A percentile compares a stretch with the other conserved stretches of the same genome.
Evolutionary conservation across 2,113 vertebrate species (phyloP).

Genomic region (Euleptes europaea): DNA sequence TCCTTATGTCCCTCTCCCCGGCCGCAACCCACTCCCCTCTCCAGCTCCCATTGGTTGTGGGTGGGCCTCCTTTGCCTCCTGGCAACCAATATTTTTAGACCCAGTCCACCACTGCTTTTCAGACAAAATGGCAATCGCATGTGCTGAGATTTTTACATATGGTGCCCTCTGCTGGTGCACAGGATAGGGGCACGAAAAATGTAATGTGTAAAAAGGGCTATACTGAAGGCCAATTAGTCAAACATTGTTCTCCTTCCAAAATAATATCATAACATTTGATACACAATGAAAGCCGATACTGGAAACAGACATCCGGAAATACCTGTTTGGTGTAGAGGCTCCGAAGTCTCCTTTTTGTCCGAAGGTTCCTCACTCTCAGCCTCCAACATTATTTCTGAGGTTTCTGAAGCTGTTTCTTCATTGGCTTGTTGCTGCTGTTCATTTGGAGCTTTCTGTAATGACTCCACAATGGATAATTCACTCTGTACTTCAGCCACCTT

Average conservation of each 20-base stretch:
- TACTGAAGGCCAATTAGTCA: not conserved
- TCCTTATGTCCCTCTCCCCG: too few species aligned
- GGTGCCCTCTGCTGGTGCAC: too few species aligned
- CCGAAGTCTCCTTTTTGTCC: not conserved
- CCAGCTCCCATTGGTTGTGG: too few species aligned
- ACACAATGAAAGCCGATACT: not conserved
- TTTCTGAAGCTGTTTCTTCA: not conserved
- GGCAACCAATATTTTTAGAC: too few species aligned
- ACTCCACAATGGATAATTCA: not conserved
- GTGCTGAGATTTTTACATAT: too few species aligned
- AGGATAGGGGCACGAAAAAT: too few species aligned
- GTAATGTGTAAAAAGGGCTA: not conserved
- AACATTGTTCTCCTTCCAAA: not conserved
- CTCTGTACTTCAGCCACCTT: constrained; percentile 1
- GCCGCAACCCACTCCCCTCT: too few species aligned
- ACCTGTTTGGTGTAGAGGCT: rapidly evolving
- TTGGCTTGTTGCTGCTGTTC: not conserved
- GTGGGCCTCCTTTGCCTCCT: too few species aligned
- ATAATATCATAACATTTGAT: not conserved
- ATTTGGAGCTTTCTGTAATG: not conserved
- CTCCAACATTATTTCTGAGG: not conserved
- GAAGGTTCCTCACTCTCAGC: not conserved
- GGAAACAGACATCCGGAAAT: not conserved
- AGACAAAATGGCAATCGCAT: too few species aligned
- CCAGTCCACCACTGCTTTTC: too few species aligned